Conservation (phyloP, 2,888 invertebrate genomes). For the Temnothorax unifasciatus region DNA sequence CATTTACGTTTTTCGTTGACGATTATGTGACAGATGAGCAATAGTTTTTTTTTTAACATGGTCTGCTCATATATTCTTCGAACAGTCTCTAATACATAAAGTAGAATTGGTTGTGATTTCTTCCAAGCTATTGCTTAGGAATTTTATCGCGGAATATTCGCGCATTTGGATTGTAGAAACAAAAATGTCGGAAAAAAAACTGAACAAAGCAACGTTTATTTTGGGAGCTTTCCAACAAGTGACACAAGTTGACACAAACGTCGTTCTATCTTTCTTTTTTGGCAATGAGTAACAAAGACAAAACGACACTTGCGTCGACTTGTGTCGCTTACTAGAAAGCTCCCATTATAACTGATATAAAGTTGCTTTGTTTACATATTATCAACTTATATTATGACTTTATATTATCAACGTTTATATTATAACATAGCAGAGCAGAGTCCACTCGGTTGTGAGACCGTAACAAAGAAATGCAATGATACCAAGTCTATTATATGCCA, state of each 20-base stretch:
- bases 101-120: not conserved
- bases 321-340: too few relatives aligned
- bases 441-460: not conserved
- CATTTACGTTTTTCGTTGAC: not conserved
- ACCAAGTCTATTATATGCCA: not conserved
- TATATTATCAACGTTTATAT: too few relatives aligned
- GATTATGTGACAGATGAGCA: not conserved
- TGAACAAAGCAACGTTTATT: too few relatives aligned
- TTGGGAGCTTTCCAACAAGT: too few relatives aligned
- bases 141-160: not conserved
- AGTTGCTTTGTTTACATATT: too few relatives aligned
- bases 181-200: not conserved
- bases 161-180: not conserved
- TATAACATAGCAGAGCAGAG: not conserved
- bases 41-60: not conserved
- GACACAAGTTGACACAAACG: too few relatives aligned
- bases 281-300: too few relatives aligned
- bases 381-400: too few relatives aligned
- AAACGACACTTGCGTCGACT: too few relatives aligned
- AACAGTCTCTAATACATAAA: not conserved
- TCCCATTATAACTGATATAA: too few relatives aligned
- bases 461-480: constrained; percentile 16
- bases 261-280: too few relatives aligned
- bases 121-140: not conserved
- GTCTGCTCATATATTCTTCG: not conserved